Base-by-base conservation (phyloP, 2,797 vertebrate genomes). In the Zalophus californianus region DNA sequence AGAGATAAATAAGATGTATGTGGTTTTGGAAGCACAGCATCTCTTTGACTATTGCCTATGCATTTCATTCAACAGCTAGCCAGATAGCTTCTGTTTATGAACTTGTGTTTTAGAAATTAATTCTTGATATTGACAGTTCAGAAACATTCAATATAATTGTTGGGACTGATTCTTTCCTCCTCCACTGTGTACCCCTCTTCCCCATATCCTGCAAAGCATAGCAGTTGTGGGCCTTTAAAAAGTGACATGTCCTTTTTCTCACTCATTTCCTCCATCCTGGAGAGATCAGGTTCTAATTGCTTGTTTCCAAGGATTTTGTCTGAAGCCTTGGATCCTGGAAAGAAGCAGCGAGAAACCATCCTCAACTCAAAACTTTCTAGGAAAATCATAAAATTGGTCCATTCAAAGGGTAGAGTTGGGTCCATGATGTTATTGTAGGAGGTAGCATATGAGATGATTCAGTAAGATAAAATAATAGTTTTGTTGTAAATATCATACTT, bases 1-100 rank as follows among this genome's bases (percentile, higher is more conserved):
- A 99, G 98, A 97, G 99, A 99, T 86, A 99, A 99, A 97, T 98
- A 98, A 94, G 41, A 94, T 62, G 75, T 91, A 25, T 41, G 91
- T 64, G 56, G 97, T 23, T 93, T 92, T 78, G 94, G 96, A 96
- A 98, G 97, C 91, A 97, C 95, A 73, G 86, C 85, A 72, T 97
- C 95, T 96, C 95, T 97, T 66, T 98, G 96, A 90, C 93, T 94
- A 11, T 50, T 90, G 13, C 50, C 44, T 89, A 38, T 38, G 8
- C 78, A 7, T 38, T 94, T 73, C 35, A 68, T 20, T 64, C 54
- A 48, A 58, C 23, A 23, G 56, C 62, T 88, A 29, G 0, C 90
- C 44, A 0, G 96, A 32, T 70, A 73, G 48, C 90, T 95, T 50
- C 70, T 96, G 3, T 97, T 32, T 93, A 27, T 14, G 52, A 56